Conservation (phyloP, 2,888 invertebrate species). For the Idaea dimidiata region DNA sequence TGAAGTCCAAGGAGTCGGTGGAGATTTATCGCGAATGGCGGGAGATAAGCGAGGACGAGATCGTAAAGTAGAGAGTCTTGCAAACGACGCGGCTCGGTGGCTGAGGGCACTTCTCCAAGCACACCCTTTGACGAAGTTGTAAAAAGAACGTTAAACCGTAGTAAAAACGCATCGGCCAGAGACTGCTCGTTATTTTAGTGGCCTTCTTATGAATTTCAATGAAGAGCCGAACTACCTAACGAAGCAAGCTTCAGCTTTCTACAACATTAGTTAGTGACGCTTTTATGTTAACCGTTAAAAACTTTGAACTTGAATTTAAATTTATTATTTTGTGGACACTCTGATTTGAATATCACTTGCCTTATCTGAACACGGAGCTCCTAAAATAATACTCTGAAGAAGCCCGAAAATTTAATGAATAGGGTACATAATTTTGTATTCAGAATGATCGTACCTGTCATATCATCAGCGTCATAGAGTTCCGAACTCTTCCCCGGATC, state of each 20-base stretch:
- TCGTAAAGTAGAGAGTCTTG: constrained; percentile 67
- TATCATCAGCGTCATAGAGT: constrained; percentile 39
- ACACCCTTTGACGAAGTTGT: constrained; percentile 78
- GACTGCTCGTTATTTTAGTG: constrained; percentile 69
- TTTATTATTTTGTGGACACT: constrained; percentile 20
- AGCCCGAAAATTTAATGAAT: not conserved
- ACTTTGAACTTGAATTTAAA: constrained; percentile 25
- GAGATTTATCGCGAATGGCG: constrained; percentile 75
- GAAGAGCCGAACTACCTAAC: constrained; percentile 61
- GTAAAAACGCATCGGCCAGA: constrained; percentile 76
- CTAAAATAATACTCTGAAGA: not conserved
- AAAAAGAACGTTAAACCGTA: constrained; percentile 80
- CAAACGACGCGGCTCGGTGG: constrained; percentile 20
- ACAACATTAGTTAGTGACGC: constrained; percentile 45
- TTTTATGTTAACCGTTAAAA: constrained; percentile 26
- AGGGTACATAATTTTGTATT: constrained; percentile 1
- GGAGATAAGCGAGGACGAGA: constrained; percentile 71
- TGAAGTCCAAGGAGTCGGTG: constrained; percentile 74
- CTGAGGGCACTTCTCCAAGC: constrained; percentile 39
- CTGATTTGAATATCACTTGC: constrained; percentile 7
- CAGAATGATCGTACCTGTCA: constrained; percentile 39
- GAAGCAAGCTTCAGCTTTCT: constrained; percentile 40
- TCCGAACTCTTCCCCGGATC: constrained; percentile 37
- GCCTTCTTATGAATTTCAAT: constrained; percentile 78
- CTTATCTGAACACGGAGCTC: constrained; percentile 3